These are phyloP conservation scores for Prunella strophiata DNA, from an alignment of 2,797 vertebrate species.

Conservation along the genomic window DNA sequence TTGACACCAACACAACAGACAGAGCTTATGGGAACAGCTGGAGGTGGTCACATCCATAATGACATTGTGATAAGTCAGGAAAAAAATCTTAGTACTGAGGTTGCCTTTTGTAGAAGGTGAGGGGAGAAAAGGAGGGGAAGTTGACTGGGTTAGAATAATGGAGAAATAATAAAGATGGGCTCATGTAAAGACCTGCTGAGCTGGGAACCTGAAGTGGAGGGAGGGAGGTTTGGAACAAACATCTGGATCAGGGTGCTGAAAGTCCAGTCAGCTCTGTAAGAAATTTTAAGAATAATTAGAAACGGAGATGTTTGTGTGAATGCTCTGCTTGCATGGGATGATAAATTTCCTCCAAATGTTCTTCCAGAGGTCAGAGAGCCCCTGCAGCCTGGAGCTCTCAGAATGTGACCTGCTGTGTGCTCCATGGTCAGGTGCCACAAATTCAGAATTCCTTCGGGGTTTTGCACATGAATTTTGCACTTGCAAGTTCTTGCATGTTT, in stretches of 20 bases:
- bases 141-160: not conserved
- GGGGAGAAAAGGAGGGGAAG: not conserved
- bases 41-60: not conserved
- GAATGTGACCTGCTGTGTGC: not conserved
- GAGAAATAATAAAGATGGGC: not conserved
- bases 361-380: not conserved
- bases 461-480: not conserved
- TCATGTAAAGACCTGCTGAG: not conserved
- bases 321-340: not conserved
- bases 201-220: not conserved
- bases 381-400: not conserved
- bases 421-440: not conserved
- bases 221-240: not conserved
- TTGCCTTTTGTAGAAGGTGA: not conserved
- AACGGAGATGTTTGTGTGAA: not conserved
- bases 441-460: not conserved
- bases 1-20: not conserved
- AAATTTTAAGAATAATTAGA: not conserved
- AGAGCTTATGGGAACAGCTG: not conserved
- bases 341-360: not conserved
- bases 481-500: not conserved
- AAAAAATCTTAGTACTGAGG: not conserved
- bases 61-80: not conserved
- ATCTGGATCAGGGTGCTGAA: not conserved
- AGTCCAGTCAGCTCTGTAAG: not conserved